phyloP scores from a whole-genome alignment of 2,888 invertebrate species.

The Mongoloraphidia duomilia region DNA sequence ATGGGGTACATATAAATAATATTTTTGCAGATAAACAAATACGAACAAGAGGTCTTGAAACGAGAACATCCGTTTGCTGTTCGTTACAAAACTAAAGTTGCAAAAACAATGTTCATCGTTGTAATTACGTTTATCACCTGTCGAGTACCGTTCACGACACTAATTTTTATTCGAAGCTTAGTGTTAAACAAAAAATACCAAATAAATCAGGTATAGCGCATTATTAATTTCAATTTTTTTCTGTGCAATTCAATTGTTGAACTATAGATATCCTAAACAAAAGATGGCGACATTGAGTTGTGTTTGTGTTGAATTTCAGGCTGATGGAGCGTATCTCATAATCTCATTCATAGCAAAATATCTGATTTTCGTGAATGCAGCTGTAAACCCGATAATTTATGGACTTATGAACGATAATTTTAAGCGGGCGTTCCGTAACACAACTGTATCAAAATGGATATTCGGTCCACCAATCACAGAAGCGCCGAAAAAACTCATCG shows the following conservation, averaged over 20 bases:
- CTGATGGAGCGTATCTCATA: constrained; percentile 37
- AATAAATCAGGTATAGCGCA: constrained; percentile 31
- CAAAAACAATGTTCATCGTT: constrained; percentile 54
- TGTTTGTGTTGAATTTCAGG: constrained; percentile 23
- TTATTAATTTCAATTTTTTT: too few species aligned
- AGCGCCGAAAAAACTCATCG: constrained; percentile 4
- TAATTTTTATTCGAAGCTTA: constrained; percentile 48
- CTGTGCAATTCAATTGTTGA: too few species aligned
- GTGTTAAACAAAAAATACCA: constrained; percentile 26
- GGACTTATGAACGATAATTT: constrained; percentile 60
- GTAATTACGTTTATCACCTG: constrained; percentile 51
- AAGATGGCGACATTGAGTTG: too few species aligned
- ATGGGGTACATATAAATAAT: constrained; percentile 16
- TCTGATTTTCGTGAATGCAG: constrained; percentile 55
- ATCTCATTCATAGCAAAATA: constrained; percentile 56
- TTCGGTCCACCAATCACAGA: constrained; percentile 13
- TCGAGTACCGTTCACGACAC: constrained; percentile 57
- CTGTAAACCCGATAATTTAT: constrained; percentile 63
- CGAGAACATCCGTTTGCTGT: constrained; percentile 46
- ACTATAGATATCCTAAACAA: too few species aligned
- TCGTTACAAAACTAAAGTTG: constrained; percentile 50
- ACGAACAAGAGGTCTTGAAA: constrained; percentile 44
- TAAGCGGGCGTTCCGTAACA: constrained; percentile 46
- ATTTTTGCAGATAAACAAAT: constrained; percentile 43
- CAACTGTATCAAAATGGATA: constrained; percentile 34